A percentile compares a stretch with the other conserved stretches of the same genome.
Evolutionary conservation across 2,888 invertebrate species (phyloP).

Genomic region (Ceraclea dissimilis): DNA sequence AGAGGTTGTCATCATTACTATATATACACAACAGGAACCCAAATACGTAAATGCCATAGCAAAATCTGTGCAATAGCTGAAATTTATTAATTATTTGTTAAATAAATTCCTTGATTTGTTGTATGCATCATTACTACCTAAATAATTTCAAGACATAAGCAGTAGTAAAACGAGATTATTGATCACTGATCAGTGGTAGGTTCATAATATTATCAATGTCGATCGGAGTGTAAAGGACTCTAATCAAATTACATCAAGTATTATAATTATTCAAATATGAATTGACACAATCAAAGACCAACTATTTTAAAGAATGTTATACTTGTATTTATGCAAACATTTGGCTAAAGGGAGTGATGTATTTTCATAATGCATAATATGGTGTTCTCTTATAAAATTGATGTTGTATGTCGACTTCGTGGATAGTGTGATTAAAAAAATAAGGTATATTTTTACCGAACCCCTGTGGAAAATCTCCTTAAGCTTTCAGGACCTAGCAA

Average conservation of each 20-base stretch:
- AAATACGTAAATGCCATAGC: constrained; percentile 60
- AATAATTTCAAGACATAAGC: too few species aligned
- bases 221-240: too few species aligned
- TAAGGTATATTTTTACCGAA: constrained; percentile 44
- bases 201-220: neutral
- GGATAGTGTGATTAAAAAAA: too few species aligned
- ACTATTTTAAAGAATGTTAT: too few species aligned
- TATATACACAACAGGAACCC: constrained; percentile 67
- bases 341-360: too few species aligned
- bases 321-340: too few species aligned
- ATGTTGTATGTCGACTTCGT: too few species aligned
- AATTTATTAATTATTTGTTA: neutral
- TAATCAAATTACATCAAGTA: neutral
- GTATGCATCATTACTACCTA: too few species aligned
- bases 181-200: neutral
- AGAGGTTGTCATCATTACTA: constrained; percentile 65
- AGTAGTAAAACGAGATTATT: neutral
- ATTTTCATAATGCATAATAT: too few species aligned
- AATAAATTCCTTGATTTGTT: too few species aligned
- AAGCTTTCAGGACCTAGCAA: constrained; percentile 48
- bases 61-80: constrained; percentile 49
- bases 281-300: too few species aligned
- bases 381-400: too few species aligned
- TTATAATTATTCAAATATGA: neutral
- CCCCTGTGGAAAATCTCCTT: constrained; percentile 40